Base-by-base conservation (phyloP, 2,797 vertebrate species). In the Decapterus maruadsi region DNA sequence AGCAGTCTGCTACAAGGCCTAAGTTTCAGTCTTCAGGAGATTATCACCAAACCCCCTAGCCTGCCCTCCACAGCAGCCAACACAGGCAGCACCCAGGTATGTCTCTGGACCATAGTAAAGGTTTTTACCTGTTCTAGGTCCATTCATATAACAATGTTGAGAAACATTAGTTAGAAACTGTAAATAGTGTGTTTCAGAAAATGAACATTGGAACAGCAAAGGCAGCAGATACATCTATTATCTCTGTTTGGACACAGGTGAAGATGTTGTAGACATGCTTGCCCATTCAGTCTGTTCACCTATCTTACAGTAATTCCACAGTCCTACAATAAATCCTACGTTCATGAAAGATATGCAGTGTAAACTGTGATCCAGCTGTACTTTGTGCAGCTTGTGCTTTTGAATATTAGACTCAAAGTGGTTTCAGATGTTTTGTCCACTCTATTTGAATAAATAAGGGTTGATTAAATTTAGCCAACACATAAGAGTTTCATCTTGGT, bases 1-100 rank as follows among this genome's bases (percentile, higher is more conserved):
- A 98, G 97, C 94, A 99, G 97, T 95, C 96, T 99, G 61, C 95
- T 99, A 7, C 98, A 99, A 85, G 98, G 98, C 45, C 94, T 99
- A 90, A 99, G 98, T 94, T 99, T 99, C 95, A 99, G 97, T 89
- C 95, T 99, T 68, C 98, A 99, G 94, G 98, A 99, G 89, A 97
- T 99, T 2, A 94, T 96, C 86, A 96, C 96, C 86, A 98, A 98
- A 93, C 76, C 96, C 19, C 81, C 96, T 45, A 93, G 94, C 81
- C 87, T 97, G 74, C 92, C 97, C 6, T 93, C 93, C 38, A 89
- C 92, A 2, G 60, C 87, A n/a, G 82, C 93, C 10, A 88, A 93
- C 38, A 38, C 94, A 0, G 93, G 93, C 78, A 81, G 92, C 17
- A 87, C 90, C 8, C 97, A 98, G 97, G 98, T 99, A 93, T 48